phyloP scores from a whole-genome alignment of 64 coral and sea anemone species.

The Montipora cactus region DNA sequence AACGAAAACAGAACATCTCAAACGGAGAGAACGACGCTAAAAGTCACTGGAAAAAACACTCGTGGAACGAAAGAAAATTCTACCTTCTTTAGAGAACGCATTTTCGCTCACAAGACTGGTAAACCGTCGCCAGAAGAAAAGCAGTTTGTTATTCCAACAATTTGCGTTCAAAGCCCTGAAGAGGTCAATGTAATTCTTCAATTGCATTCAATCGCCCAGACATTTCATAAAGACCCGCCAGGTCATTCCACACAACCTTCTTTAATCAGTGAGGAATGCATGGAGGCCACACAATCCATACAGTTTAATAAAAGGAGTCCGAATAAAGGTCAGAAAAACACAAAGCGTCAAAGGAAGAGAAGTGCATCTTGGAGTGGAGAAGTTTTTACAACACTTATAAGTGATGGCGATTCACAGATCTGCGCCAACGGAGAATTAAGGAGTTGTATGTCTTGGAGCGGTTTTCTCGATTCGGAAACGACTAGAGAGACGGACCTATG shows the following conservation, averaged over 20 bases:
- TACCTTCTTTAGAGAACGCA: not conserved
- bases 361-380: slow-evolving; percentile 30
- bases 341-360: not conserved
- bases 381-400: not conserved
- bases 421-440: not conserved
- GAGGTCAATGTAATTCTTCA: not conserved
- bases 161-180: slow-evolving; percentile 31
- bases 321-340: not conserved
- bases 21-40: not conserved
- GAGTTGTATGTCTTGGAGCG: slow-evolving; percentile 13
- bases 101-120: not conserved
- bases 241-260: not conserved
- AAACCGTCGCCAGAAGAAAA: not conserved
- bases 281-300: not conserved
- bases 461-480: not conserved
- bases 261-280: not conserved
- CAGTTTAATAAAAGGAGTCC: not conserved
- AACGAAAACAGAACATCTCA: not conserved
- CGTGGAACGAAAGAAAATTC: not conserved
- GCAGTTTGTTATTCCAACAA: slow-evolving; percentile 8
- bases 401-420: not conserved
- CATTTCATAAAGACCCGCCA: not conserved
- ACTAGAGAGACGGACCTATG: slow-evolving; percentile 23
- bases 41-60: not conserved
- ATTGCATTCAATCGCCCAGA: not conserved